phyloP scores from a whole-genome alignment of 1,140 invertebrate species.

The Diachasmimorpha longicaudata region DNA sequence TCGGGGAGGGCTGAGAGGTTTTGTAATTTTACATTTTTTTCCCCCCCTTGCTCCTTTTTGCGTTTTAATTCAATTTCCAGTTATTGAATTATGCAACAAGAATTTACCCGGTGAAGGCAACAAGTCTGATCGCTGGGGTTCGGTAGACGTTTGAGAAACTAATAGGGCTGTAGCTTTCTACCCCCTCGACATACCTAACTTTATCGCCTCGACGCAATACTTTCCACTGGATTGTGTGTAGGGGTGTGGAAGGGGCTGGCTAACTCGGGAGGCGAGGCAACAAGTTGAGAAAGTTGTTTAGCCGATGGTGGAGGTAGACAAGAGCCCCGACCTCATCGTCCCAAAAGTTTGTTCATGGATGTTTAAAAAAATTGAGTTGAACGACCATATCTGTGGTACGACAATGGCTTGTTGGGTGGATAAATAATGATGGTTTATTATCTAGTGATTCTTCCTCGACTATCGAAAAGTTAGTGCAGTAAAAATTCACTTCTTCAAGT shows the following conservation, averaged over 20 bases:
- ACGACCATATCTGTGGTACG: slow-evolving; percentile 15
- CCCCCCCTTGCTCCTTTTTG: background rate
- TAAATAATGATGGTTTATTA: background rate
- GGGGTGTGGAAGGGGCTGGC: background rate
- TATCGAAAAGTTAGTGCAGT: background rate
- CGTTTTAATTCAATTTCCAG: background rate
- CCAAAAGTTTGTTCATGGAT: slow-evolving; percentile 34
- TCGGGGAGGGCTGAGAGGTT: background rate
- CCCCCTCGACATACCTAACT: background rate
- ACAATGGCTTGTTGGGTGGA: slow-evolving; percentile 12
- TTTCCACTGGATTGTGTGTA: background rate
- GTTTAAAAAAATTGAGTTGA: slow-evolving; percentile 41
- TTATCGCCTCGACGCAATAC: slow-evolving; percentile 3
- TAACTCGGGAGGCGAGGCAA: slow-evolving; percentile 39
- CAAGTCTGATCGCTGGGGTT: background rate
- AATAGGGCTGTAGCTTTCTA: background rate
- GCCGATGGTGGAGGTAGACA: background rate
- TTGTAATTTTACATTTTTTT: slow-evolving; percentile 1
- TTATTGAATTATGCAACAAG: background rate
- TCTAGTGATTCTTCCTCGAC: background rate
- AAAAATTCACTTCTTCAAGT: background rate
- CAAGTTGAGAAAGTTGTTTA: slow-evolving; percentile 51
- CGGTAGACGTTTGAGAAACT: background rate
- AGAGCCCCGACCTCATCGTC: background rate
- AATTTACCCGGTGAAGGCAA: background rate